phyloP scores from a whole-genome alignment of 2,888 invertebrate species.

The Unio pictorum region DNA sequence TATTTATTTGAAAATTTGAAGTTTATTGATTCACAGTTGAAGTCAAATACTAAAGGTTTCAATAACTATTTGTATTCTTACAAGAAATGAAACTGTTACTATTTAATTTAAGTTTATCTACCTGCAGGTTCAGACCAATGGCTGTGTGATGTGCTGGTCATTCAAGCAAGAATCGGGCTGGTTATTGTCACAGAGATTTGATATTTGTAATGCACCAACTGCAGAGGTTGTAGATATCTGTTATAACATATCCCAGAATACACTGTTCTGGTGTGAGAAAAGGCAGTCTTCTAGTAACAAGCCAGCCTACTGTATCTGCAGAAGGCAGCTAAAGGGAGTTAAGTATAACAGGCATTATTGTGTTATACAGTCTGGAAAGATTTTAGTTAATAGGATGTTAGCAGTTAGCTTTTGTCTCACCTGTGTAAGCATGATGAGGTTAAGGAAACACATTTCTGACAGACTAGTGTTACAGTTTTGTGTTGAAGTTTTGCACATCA shows the following conservation, averaged over 20 bases:
- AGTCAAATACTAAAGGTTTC: too few relatives aligned
- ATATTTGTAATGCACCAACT: conserved; percentile 30
- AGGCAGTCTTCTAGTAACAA: conserved; percentile 8
- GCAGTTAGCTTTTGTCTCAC: too few relatives aligned
- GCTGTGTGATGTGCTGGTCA: conserved; percentile 44
- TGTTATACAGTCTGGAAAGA: too few relatives aligned
- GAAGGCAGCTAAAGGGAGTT: conserved; percentile 36
- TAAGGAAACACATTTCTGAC: too few relatives aligned
- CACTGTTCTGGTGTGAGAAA: conserved; percentile 55
- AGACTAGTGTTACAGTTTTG: too few relatives aligned
- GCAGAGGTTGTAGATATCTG: conserved; percentile 40
- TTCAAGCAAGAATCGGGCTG: conserved; percentile 40
- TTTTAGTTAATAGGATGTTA: not conserved
- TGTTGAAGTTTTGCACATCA: not conserved
- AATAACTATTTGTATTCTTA: too few relatives aligned
- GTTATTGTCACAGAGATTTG: conserved; percentile 28
- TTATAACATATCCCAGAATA: conserved; percentile 37
- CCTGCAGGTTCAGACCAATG: conserved; percentile 39
- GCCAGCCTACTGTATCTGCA: conserved; percentile 29
- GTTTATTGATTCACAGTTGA: too few relatives aligned
- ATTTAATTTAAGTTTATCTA: too few relatives aligned
- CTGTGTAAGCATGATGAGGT: too few relatives aligned
- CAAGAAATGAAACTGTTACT: too few relatives aligned
- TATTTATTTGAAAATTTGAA: too few relatives aligned
- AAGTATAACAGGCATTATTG: not conserved